Percentiles rank a stretch among this genome's conserved stretches.
phyloP scores from a whole-genome alignment of 2,113 vertebrate species.

The Gopherus evgoodei region DNA sequence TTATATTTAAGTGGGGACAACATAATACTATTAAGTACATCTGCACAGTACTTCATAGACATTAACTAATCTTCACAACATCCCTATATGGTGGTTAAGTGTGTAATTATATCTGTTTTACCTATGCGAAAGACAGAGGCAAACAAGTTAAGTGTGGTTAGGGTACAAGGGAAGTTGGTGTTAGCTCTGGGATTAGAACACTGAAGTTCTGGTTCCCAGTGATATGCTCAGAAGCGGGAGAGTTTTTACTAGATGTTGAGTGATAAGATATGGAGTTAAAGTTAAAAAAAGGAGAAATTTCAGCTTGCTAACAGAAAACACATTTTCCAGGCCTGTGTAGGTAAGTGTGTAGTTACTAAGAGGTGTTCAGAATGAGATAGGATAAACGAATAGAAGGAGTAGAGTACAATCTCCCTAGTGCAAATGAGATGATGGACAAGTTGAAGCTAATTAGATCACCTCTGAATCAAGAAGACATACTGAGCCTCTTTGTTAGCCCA shows the following conservation, averaged over 20 bases:
- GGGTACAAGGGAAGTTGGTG: not conserved
- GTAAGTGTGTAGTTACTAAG: not conserved
- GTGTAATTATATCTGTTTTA: conserved; percentile 32
- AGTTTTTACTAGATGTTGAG: not conserved
- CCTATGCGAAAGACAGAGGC: not conserved
- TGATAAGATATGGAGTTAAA: not conserved
- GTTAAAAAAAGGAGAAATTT: not conserved
- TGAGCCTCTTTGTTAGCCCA: not conserved
- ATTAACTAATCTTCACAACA: conserved; percentile 43
- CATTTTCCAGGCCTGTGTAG: not conserved
- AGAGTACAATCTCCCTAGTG: not conserved
- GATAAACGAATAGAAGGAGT: not conserved
- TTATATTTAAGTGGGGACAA: conserved; percentile 5
- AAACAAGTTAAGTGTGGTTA: not conserved
- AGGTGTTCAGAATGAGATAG: not conserved
- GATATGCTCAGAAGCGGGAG: not conserved
- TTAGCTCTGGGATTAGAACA: not conserved
- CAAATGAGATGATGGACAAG: not conserved
- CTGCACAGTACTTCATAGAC: conserved; percentile 1
- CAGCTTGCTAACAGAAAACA: not conserved
- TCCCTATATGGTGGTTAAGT: not conserved
- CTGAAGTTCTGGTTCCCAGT: accelerated
- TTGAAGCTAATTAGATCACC: not conserved
- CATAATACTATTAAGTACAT: conserved; percentile 1
- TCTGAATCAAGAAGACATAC: not conserved